A percentile compares a stretch with the other conserved stretches of the same genome.
phyloP scores from a whole-genome alignment of 2,888 invertebrate species.

The Tenthredo notha region DNA sequence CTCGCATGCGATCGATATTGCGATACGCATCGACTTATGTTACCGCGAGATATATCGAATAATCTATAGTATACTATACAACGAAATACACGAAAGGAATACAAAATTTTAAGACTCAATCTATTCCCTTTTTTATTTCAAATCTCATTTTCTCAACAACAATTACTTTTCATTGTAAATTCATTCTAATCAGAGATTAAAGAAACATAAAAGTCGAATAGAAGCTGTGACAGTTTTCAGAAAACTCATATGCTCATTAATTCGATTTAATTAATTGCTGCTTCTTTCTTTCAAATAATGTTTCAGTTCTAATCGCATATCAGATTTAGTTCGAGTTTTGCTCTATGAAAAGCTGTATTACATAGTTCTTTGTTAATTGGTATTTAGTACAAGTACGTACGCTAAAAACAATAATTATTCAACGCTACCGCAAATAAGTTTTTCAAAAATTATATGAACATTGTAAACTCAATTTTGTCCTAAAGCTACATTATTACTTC shows the following conservation, averaged over 20 bases:
- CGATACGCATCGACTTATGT: slow-evolving; percentile 51
- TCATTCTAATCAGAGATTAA: not conserved
- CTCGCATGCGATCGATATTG: slow-evolving; percentile 54
- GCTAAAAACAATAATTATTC: not conserved
- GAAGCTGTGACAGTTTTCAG: not conserved
- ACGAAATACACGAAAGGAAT: not conserved
- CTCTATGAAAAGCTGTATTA: not conserved
- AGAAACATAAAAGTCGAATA: not conserved
- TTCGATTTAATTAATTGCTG: not conserved
- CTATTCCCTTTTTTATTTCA: not conserved
- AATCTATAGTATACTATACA: not conserved
- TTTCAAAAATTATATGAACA: not conserved
- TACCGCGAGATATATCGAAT: slow-evolving; percentile 54
- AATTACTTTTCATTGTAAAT: not conserved
- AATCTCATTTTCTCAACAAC: not conserved
- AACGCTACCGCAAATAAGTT: not conserved
- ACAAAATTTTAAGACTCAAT: not conserved
- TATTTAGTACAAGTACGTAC: not conserved
- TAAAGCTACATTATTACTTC: not conserved
- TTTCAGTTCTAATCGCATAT: not conserved
- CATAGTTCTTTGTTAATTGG: not conserved
- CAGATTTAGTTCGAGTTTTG: not conserved
- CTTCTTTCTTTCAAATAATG: not conserved
- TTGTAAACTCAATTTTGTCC: not conserved
- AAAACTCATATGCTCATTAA: not conserved